Percentiles rank a stretch among this genome's conserved stretches.
Evolutionary conservation across 2,888 invertebrate species (phyloP).

Genomic region (Oscheius sp.): DNA sequence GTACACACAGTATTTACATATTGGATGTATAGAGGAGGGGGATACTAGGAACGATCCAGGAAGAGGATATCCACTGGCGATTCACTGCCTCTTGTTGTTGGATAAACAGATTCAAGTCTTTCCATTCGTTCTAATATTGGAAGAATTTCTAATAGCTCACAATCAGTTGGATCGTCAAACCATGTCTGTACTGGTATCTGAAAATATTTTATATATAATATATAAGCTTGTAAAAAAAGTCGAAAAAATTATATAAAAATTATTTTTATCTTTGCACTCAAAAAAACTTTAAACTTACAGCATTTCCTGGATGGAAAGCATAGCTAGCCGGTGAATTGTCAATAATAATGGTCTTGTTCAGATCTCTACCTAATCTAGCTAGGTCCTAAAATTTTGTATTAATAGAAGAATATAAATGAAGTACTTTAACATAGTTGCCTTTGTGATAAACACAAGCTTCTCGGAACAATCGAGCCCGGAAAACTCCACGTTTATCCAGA

Average conservation of each 20-base stretch:
- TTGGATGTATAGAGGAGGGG: neutral
- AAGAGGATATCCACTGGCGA: constrained; percentile 7
- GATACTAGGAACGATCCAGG: constrained; percentile 4
- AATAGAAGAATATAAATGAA: neutral
- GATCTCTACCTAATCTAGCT: constrained; percentile 92
- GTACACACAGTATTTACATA: constrained; percentile 18
- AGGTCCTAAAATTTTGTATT: constrained; percentile 78
- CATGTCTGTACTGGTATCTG: constrained; percentile 96
- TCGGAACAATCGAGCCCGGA: constrained; percentile 85
- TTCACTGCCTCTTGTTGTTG: neutral
- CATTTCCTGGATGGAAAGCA: constrained; percentile 99
- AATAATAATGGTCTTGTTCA: constrained; percentile 94
- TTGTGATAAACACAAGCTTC: constrained; percentile 99
- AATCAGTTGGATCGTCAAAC: constrained; percentile 99
- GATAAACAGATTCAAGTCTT: constrained; percentile 76
- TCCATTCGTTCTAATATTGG: constrained; percentile 97
- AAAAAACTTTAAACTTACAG: constrained; percentile 80
- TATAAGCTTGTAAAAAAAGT: neutral
- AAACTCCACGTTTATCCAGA: constrained; percentile 93
- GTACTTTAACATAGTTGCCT: constrained; percentile 94
- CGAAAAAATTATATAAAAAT: neutral
- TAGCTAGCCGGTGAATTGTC: constrained; percentile 99
- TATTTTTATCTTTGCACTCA: too few relatives aligned
- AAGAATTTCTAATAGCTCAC: constrained; percentile 93
- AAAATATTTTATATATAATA: too few relatives aligned